These are phyloP conservation scores for Mnemiopsis leidyi DNA, from an alignment of 37 sponge, comb jelly and placozoan species.

Conservation along the genomic window DNA sequence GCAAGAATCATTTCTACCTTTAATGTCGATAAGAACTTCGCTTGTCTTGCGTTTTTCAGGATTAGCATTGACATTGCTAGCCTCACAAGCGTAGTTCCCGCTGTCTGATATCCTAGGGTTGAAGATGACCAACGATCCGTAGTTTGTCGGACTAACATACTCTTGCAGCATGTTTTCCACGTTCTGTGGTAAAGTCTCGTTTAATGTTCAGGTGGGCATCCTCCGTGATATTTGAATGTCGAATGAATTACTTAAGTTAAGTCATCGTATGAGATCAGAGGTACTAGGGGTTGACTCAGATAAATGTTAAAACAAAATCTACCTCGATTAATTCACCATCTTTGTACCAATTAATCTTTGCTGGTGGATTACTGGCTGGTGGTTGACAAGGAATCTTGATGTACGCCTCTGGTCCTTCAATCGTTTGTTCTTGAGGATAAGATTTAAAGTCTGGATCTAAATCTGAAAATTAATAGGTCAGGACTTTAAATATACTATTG, in stretches of 20 bases:
- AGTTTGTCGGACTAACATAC: background rate
- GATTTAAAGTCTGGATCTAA: constrained; percentile 17
- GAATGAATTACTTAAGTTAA: no score
- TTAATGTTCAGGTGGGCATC: no score
- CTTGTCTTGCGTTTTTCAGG: constrained; percentile 17
- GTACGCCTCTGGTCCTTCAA: background rate
- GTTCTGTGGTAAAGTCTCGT: no score
- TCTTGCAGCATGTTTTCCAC: constrained; percentile 60
- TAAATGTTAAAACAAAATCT: no score
- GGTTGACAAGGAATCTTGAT: constrained; percentile 54
- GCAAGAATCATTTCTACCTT: no score
- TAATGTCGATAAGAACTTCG: constrained; percentile 32
- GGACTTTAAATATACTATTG: no score
- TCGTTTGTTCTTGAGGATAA: background rate
- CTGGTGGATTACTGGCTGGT: constrained; percentile 45
- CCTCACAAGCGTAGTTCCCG: constrained; percentile 53
- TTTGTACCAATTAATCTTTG: constrained; percentile 62
- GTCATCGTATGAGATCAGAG: no score
- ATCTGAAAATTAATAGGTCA: no score
- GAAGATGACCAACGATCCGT: constrained; percentile 53
- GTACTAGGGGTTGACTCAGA: no score
- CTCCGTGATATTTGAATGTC: no score
- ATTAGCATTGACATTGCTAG: constrained; percentile 45
- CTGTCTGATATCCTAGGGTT: constrained; percentile 37
- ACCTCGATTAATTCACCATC: constrained; percentile 44